Evolutionary conservation across 2,797 vertebrate genomes (phyloP).

Genomic region (Oceanodroma leucorhoa): DNA sequence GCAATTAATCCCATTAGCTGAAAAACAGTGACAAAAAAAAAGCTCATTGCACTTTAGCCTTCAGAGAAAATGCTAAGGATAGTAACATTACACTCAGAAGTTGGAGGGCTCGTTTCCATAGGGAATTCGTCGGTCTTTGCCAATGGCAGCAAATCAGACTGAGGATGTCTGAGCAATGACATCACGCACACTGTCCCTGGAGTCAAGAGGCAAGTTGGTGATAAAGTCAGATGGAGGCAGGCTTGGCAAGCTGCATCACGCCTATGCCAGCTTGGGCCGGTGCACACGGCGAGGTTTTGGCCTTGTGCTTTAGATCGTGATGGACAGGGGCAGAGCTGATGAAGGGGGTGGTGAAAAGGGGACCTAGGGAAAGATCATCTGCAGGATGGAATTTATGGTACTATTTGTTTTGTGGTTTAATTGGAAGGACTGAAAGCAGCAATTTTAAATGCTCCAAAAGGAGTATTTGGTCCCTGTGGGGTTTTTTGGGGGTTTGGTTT

Average conservation of each 20-base stretch:
- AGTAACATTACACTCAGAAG: constrained; percentile 46
- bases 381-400: neutral
- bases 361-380: neutral
- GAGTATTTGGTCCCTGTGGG: neutral
- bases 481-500: neutral
- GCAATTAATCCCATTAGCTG: neutral
- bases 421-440: neutral
- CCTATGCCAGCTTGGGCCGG: neutral
- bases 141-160: neutral
- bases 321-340: neutral
- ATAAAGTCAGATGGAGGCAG: neutral
- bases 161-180: constrained; percentile 35
- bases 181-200: neutral
- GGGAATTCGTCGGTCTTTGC: neutral
- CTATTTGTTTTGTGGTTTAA: constrained; percentile 20
- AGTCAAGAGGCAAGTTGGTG: neutral
- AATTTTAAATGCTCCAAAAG: neutral
- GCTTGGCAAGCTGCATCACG: neutral
- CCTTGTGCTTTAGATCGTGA: neutral
- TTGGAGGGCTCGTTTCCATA: neutral
- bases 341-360: constrained; percentile 14
- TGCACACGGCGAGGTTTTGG: neutral
- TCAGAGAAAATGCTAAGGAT: constrained; percentile 22
- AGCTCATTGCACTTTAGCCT: neutral
- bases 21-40: neutral